Percentiles rank a stretch among this genome's conserved stretches.
These are phyloP conservation scores for Didymodactylos carnosus DNA, from an alignment of 2,888 invertebrate species.

Conservation along the genomic window DNA sequence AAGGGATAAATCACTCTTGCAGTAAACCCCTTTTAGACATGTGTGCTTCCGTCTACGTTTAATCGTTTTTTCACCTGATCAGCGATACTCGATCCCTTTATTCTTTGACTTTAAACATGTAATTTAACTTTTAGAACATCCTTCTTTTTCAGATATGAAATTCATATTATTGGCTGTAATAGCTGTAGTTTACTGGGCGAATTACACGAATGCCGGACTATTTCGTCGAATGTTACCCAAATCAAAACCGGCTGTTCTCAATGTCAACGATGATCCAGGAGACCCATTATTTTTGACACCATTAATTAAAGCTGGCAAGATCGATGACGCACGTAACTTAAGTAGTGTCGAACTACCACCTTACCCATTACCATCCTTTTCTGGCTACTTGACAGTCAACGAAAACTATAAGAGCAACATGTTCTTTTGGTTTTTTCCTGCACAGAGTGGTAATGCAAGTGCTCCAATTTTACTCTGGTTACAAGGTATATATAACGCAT, in stretches of 20 bases:
- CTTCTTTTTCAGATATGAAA: too few species aligned
- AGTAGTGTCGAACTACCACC: neutral
- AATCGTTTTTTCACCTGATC: too few species aligned
- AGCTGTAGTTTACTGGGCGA: too few species aligned
- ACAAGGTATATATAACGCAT: too few species aligned
- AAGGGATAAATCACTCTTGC: too few species aligned
- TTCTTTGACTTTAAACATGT: too few species aligned
- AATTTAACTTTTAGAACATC: too few species aligned
- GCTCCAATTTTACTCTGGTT: slow-evolving; percentile 34
- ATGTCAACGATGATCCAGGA: slow-evolving; percentile 32
- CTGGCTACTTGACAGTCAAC: slow-evolving; percentile 64
- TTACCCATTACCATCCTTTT: slow-evolving; percentile 33
- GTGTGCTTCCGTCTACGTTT: too few species aligned
- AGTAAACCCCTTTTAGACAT: too few species aligned
- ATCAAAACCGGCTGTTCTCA: neutral
- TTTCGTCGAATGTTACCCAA: neutral
- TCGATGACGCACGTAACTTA: slow-evolving; percentile 36
- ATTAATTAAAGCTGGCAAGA: slow-evolving; percentile 49
- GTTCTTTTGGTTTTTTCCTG: slow-evolving; percentile 79
- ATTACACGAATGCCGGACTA: too few species aligned
- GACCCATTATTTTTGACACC: slow-evolving; percentile 56
- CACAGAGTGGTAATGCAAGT: slow-evolving; percentile 35
- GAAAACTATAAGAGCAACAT: slow-evolving; percentile 54
- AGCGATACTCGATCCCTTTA: too few species aligned
- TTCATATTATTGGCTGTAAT: too few species aligned